Conservation (phyloP, 2,888 invertebrate species). For the Nomada ferruginata region DNA sequence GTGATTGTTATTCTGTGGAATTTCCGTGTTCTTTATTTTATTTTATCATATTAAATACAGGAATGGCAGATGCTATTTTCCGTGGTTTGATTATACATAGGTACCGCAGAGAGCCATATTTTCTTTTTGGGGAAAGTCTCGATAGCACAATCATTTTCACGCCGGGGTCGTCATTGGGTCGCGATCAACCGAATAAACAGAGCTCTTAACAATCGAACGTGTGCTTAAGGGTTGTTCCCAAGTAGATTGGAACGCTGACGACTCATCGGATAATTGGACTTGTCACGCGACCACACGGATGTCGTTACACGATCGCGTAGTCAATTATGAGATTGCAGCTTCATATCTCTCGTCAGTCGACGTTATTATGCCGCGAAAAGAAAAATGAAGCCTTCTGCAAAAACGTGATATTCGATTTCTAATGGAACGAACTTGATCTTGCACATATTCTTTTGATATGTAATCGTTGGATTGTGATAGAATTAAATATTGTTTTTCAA, state of each 20-base stretch:
- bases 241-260: slow-evolving; percentile 62
- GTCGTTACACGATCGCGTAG: slow-evolving; percentile 58
- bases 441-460: too few relatives aligned
- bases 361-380: not conserved
- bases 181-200: slow-evolving; percentile 35
- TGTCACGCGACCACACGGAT: slow-evolving; percentile 56
- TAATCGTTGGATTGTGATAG: too few relatives aligned
- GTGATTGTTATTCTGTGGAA: too few relatives aligned
- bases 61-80: too few relatives aligned
- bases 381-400: not conserved
- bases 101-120: too few relatives aligned
- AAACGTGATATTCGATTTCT: not conserved
- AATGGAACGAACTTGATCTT: not conserved
- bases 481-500: too few relatives aligned
- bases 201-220: slow-evolving; percentile 52
- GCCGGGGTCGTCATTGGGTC: not conserved
- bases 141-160: not conserved
- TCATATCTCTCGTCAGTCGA: slow-evolving; percentile 42
- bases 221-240: slow-evolving; percentile 56
- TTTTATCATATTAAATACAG: too few relatives aligned
- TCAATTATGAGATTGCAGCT: slow-evolving; percentile 48
- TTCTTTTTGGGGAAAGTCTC: not conserved
- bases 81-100: too few relatives aligned
- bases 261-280: slow-evolving; percentile 66
- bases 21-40: too few relatives aligned